Conservation (phyloP, 2,888 invertebrate species). For the Catocala nupta region DNA sequence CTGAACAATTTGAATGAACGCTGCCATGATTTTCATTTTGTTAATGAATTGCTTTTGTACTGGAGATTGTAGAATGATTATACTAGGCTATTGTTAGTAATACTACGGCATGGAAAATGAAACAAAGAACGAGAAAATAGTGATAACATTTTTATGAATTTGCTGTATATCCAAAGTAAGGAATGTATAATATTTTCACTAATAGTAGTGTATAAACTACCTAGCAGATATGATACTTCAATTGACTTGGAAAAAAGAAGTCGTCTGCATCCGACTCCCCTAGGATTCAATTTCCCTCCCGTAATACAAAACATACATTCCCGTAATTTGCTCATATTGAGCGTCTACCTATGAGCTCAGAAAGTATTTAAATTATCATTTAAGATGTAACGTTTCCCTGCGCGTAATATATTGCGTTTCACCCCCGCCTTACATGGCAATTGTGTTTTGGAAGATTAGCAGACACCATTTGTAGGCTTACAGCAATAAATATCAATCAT, state of each 20-base stretch:
- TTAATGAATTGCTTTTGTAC: conserved; percentile 18
- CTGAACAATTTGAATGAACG: conserved; percentile 40
- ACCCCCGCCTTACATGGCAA: conserved; percentile 20
- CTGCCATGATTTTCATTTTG: conserved; percentile 22
- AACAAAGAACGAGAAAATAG: background rate
- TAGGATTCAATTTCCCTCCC: conserved; percentile 56
- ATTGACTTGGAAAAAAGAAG: conserved; percentile 20
- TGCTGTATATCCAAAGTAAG: too few relatives aligned
- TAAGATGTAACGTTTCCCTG: conserved; percentile 48
- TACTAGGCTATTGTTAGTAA: background rate
- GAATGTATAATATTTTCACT: too few relatives aligned
- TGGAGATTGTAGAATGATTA: background rate
- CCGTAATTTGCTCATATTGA: conserved; percentile 61
- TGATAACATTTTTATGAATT: too few relatives aligned
- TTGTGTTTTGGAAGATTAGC: conserved; percentile 27
- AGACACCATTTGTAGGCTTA: conserved; percentile 20
- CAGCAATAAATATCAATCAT: conserved; percentile 20
- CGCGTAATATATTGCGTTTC: conserved; percentile 24
- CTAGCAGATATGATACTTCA: background rate
- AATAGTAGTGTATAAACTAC: too few relatives aligned
- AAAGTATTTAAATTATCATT: conserved; percentile 64
- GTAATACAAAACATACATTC: conserved; percentile 64
- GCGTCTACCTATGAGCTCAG: conserved; percentile 47
- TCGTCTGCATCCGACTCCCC: conserved; percentile 46
- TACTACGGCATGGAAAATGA: background rate